Conservation (phyloP, 2,797 vertebrate genomes). For the Pangasius larnaudii region DNA sequence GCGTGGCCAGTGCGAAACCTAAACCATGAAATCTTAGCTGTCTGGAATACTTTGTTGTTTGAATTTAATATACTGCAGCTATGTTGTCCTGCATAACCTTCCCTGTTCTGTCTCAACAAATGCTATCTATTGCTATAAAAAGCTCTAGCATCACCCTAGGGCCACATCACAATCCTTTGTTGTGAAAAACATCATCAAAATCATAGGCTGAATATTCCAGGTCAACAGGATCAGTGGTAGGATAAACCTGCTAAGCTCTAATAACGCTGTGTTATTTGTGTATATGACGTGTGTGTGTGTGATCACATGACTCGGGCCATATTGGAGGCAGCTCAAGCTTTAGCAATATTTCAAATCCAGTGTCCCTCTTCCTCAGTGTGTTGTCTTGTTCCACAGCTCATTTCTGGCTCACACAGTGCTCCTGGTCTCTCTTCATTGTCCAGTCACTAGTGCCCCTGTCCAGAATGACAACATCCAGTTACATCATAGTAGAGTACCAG, state of each 20-base stretch:
- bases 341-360: slow-evolving; percentile 11
- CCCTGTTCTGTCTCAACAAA: not conserved
- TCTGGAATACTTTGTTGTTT: slow-evolving; percentile 5
- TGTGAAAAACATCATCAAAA: slow-evolving; percentile 24
- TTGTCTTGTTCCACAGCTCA: slow-evolving; percentile 20
- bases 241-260: slow-evolving; percentile 21
- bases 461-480: slow-evolving; percentile 34
- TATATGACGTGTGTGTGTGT: slow-evolving; percentile 15
- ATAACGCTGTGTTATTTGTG: slow-evolving; percentile 24
- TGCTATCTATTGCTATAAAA: slow-evolving; percentile 29
- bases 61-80: not conserved
- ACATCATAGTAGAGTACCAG: not conserved
- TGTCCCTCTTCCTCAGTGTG: slow-evolving; percentile 16
- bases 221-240: slow-evolving; percentile 24
- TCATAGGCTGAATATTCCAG: slow-evolving; percentile 32
- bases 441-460: slow-evolving; percentile 52
- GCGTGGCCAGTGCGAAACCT: not conserved
- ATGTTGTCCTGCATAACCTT: slow-evolving; percentile 21
- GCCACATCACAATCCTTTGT: not conserved
- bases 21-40: not conserved
- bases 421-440: slow-evolving; percentile 37
- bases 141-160: slow-evolving; percentile 3
- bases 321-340: slow-evolving; percentile 20
- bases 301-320: slow-evolving; percentile 12
- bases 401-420: slow-evolving; percentile 45